phyloP scores from a whole-genome alignment of 2,113 vertebrate genomes.

The Geococcyx californianus region DNA sequence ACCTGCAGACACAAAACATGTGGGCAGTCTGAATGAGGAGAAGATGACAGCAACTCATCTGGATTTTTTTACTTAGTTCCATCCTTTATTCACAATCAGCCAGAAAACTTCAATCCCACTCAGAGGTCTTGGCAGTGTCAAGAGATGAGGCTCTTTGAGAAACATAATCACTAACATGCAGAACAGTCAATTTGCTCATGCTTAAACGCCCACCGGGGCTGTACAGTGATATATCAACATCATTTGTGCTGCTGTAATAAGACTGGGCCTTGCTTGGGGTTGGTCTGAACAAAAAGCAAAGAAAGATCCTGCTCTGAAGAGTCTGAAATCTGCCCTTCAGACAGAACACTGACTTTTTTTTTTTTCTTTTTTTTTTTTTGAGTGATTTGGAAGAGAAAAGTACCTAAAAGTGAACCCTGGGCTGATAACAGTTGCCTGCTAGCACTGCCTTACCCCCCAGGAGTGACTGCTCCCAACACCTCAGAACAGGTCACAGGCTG shows the following conservation, averaged over 20 bases:
- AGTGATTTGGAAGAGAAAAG: neutral
- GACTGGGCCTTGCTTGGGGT: neutral
- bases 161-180: neutral
- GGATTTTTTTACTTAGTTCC: neutral
- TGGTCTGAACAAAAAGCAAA: neutral
- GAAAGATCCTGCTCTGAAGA: neutral
- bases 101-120: neutral
- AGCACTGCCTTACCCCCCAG: neutral
- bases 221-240: accelerated
- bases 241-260: accelerated
- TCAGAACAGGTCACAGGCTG: neutral
- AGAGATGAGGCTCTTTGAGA: neutral
- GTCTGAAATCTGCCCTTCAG: neutral
- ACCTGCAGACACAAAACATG: neutral
- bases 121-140: neutral
- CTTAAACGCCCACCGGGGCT: neutral
- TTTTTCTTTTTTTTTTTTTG: too few species aligned
- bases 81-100: neutral
- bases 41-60: neutral
- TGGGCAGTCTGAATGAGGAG: neutral
- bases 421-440: neutral
- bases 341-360: neutral
- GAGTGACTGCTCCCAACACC: neutral
- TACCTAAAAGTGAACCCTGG: neutral
- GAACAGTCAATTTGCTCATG: neutral